Evolutionary conservation across 2,888 invertebrate genomes (phyloP).

Genomic region (Eristalinus sepulchralis): DNA sequence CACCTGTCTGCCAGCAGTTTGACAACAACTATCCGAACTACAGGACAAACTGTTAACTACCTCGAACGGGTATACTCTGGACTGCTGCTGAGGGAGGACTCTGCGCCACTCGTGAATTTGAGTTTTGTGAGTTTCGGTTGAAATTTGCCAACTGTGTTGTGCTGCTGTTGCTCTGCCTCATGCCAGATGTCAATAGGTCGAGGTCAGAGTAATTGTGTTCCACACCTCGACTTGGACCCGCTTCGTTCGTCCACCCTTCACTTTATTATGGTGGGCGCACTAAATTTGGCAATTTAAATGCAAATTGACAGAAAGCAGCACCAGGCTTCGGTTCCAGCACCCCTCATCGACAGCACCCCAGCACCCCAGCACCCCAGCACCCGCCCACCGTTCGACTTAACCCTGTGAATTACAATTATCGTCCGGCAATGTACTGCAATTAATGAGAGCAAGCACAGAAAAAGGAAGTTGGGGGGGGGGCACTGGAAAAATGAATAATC

Average conservation of each 20-base stretch:
- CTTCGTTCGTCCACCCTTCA: too few relatives aligned
- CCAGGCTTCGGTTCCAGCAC: background rate
- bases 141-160: background rate
- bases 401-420: conserved; percentile 65
- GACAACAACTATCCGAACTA: conserved; percentile 26
- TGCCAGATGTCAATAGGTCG: conserved; percentile 68
- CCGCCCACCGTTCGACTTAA: conserved; percentile 12
- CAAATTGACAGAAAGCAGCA: conserved; percentile 53
- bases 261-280: conserved; percentile 43
- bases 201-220: conserved; percentile 61
- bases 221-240: conserved; percentile 33
- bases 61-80: background rate
- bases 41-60: conserved; percentile 46
- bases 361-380: background rate
- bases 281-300: conserved; percentile 70
- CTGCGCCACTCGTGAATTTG: background rate
- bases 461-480: background rate
- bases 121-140: background rate
- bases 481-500: conserved; percentile 46
- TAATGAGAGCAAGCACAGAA: conserved; percentile 47
- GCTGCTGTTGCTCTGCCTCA: background rate
- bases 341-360: background rate
- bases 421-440: conserved; percentile 65
- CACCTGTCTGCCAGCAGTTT: conserved; percentile 11
- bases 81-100: too few relatives aligned